Evolutionary conservation across 2,797 vertebrate genomes (phyloP).

Genomic region (Echiichthys vipera): DNA sequence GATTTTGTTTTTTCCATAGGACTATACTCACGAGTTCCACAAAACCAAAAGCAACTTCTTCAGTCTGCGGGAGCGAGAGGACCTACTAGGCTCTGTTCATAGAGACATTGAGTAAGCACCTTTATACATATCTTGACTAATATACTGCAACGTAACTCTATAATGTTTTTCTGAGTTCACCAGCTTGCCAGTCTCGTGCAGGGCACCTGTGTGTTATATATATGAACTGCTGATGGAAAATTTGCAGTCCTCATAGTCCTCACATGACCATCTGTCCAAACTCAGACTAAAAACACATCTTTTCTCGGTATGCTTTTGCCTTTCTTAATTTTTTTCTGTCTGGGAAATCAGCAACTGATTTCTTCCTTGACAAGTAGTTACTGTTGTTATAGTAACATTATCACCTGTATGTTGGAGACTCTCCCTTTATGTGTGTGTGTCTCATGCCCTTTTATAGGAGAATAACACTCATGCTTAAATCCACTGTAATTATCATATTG

Average conservation of each 20-base stretch:
- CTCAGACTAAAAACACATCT: neutral
- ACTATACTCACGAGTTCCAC: constrained; percentile 96
- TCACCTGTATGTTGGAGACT: too few relatives aligned
- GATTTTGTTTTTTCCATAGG: constrained; percentile 78
- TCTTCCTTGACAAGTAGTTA: neutral
- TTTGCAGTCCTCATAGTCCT: too few relatives aligned
- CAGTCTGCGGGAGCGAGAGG: constrained; percentile 93
- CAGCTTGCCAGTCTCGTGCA: neutral
- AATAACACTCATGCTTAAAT: neutral
- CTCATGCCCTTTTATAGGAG: neutral
- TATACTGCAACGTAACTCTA: neutral
- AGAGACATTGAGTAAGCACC: constrained; percentile 96
- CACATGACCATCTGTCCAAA: too few relatives aligned
- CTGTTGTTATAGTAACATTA: too few relatives aligned
- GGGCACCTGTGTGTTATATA: neutral
- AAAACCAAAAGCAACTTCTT: constrained; percentile 97
- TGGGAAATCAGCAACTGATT: neutral
- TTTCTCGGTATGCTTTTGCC: neutral
- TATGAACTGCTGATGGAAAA: neutral
- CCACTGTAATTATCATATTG: neutral
- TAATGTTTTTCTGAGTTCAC: neutral
- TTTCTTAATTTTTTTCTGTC: neutral
- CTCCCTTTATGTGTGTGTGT: too few relatives aligned
- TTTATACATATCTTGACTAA: neutral
- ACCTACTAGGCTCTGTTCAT: constrained; percentile 93